phyloP scores from a whole-genome alignment of 2,113 vertebrate species.

The Pterophyllum scalare region DNA sequence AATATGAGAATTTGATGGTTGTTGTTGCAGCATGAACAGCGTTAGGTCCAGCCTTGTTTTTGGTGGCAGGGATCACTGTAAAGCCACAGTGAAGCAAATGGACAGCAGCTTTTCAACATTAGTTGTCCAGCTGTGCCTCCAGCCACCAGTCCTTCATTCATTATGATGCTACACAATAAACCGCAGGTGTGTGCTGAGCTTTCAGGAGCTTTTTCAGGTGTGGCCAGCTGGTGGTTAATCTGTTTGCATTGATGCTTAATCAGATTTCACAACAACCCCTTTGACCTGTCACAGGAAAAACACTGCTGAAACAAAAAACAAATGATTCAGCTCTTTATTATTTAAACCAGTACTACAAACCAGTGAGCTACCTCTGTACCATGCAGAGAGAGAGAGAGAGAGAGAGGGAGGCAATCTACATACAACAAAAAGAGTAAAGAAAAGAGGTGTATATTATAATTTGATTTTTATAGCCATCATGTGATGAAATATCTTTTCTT shows the following conservation, averaged over 20 bases:
- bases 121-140: neutral
- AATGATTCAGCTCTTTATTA: neutral
- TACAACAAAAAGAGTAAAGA: no score
- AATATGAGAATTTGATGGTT: neutral
- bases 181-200: neutral
- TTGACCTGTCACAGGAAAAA: neutral
- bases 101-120: neutral
- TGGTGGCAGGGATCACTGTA: neutral
- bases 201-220: neutral
- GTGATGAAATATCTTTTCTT: no score
- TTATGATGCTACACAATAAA: slow-evolving; percentile 3
- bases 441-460: no score
- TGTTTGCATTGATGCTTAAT: neutral
- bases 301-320: slow-evolving; percentile 1
- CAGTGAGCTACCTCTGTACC: neutral
- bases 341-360: neutral
- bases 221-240: neutral
- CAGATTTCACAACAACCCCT: slow-evolving; percentile 4
- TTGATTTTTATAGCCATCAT: no score
- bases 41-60: neutral
- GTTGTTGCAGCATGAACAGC: neutral
- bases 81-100: neutral
- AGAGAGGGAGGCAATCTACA: no score
- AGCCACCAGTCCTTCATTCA: neutral
- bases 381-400: no score